These are phyloP conservation scores for Elysia chlorotica DNA, from an alignment of 1,140 invertebrate genomes.

Conservation along the genomic window DNA sequence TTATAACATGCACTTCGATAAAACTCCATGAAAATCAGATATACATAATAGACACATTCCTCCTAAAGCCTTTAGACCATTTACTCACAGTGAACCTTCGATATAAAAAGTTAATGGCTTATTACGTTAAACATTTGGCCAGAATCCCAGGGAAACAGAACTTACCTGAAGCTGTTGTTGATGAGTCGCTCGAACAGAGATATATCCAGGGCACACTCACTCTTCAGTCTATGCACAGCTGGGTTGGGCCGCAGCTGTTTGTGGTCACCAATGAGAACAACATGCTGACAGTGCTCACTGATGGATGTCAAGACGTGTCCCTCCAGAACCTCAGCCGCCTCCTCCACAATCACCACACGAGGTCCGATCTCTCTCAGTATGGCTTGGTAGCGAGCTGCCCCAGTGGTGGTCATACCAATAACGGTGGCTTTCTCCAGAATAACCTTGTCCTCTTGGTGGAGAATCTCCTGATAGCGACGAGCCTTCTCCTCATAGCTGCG, in stretches of 20 bases:
- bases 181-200: slow-evolving; percentile 62
- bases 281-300: slow-evolving; percentile 73
- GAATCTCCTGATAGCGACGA: slow-evolving; percentile 37
- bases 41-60: too few relatives aligned
- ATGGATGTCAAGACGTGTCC: slow-evolving; percentile 60
- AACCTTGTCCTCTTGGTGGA: slow-evolving; percentile 44
- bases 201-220: slow-evolving; percentile 56
- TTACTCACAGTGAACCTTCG: too few relatives aligned
- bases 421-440: slow-evolving; percentile 52
- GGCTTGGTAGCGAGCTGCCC: slow-evolving; percentile 47
- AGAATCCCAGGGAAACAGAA: too few relatives aligned
- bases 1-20: too few relatives aligned
- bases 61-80: too few relatives aligned
- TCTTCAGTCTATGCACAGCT: slow-evolving; percentile 54
- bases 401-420: slow-evolving; percentile 60
- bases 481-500: slow-evolving; percentile 17
- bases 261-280: slow-evolving; percentile 65
- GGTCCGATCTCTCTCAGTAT: slow-evolving; percentile 45
- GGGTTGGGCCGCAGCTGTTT: slow-evolving; percentile 64
- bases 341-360: slow-evolving; percentile 56
- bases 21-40: too few relatives aligned
- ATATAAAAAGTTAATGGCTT: too few relatives aligned
- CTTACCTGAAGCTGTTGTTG: too few relatives aligned
- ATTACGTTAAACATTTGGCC: too few relatives aligned
- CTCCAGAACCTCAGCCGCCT: slow-evolving; percentile 62